Conservation (phyloP, 2,797 vertebrate species). For the Crypturellus tataupa region DNA sequence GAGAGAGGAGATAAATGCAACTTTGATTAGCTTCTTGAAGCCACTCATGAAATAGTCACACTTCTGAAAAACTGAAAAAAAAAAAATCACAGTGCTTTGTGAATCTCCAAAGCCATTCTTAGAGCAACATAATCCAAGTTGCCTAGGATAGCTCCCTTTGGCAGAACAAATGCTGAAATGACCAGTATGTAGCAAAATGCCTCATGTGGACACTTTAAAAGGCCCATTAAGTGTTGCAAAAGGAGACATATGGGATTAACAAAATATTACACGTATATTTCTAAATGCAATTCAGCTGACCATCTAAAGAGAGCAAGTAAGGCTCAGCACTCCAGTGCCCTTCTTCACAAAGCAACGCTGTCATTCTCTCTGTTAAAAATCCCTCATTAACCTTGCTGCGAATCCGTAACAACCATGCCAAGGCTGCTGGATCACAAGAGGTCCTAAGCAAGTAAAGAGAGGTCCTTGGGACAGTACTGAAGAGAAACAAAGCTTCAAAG, state of each 20-base stretch:
- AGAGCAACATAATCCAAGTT: not conserved
- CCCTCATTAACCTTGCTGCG: not conserved
- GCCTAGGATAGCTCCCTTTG: not conserved
- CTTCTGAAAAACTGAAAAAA: not conserved
- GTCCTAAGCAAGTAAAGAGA: not conserved
- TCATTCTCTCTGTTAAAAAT: not conserved
- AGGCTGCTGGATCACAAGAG: not conserved
- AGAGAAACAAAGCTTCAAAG: too few relatives aligned
- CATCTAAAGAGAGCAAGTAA: not conserved
- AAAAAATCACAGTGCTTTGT: not conserved
- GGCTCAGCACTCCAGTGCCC: not conserved
- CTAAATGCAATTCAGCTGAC: not conserved
- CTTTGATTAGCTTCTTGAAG: not conserved
- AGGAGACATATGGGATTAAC: not conserved
- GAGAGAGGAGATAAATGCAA: not conserved
- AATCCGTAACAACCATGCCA: rapidly evolving
- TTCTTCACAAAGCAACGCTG: not conserved
- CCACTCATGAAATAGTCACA: not conserved
- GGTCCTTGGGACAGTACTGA: not conserved
- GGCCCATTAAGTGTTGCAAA: not conserved
- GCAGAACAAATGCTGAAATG: not conserved
- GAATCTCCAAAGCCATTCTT: not conserved
- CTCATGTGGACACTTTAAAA: not conserved
- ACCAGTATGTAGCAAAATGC: not conserved
- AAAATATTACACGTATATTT: not conserved